Conservation (phyloP, 2,888 invertebrate species). For the Chaitophorus viminalis region DNA sequence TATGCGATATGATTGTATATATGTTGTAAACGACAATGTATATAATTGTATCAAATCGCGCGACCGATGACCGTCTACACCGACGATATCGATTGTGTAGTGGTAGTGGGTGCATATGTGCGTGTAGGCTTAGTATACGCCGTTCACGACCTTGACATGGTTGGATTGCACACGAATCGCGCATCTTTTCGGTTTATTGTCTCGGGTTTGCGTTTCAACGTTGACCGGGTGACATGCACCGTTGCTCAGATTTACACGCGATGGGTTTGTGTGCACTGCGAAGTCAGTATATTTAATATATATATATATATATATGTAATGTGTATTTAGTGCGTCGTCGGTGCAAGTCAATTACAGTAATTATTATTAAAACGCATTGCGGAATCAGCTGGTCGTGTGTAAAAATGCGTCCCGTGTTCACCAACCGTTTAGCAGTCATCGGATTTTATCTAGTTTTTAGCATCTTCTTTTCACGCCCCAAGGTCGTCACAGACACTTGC, state of each 20-base stretch:
- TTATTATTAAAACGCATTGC: conserved; percentile 28
- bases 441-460: conserved; percentile 21
- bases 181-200: conserved; percentile 25
- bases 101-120: not conserved
- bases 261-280: no score
- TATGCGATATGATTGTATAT: no score
- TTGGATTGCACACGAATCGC: not conserved
- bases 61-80: not conserved
- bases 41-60: no score
- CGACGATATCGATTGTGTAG: no score
- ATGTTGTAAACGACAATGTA: no score
- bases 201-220: not conserved
- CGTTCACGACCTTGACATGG: conserved; percentile 33
- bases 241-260: not conserved
- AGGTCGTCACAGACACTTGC: conserved; percentile 1
- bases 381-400: conserved; percentile 39
- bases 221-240: conserved; percentile 33
- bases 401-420: conserved; percentile 27
- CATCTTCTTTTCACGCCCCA: not conserved
- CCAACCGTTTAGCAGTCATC: conserved; percentile 18
- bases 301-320: not conserved
- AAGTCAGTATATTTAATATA: no score
- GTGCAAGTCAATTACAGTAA: conserved; percentile 14
- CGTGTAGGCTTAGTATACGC: not conserved
- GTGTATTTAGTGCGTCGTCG: no score